Conservation (phyloP, 2,113 vertebrate genomes). For the Phodopus roborovskii region DNA sequence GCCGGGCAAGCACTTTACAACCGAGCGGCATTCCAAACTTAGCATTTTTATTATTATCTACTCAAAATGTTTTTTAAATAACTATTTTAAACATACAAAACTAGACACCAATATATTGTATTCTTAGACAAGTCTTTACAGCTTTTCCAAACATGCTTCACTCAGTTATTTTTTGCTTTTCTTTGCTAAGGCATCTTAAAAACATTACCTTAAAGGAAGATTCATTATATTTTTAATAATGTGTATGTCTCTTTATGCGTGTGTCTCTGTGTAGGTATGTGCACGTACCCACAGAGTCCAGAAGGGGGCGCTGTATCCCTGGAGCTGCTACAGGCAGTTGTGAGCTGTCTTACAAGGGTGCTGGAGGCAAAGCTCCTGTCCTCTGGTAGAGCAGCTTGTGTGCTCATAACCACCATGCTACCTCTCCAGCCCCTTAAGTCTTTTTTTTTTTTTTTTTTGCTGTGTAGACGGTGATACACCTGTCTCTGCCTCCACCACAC, state of each 20-base stretch:
- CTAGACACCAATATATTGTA: neutral
- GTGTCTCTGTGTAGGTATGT: neutral
- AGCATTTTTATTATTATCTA: neutral
- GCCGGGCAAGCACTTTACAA: neutral
- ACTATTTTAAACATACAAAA: neutral
- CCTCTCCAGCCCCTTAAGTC: neutral
- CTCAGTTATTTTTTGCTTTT: neutral
- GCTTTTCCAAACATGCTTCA: neutral
- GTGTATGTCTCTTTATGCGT: neutral
- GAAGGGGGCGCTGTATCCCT: neutral
- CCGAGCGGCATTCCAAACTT: neutral
- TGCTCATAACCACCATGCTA: neutral
- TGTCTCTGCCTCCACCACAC: neutral
- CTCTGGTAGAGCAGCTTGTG: neutral
- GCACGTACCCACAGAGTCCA: neutral
- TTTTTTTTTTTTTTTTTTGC: neutral
- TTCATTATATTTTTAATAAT: neutral
- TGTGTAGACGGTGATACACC: neutral
- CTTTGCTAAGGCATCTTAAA: neutral
- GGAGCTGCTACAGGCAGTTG: neutral
- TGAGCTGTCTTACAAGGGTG: neutral
- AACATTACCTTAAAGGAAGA: neutral
- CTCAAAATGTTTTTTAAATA: neutral
- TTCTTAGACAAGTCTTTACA: neutral
- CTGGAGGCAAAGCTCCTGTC: neutral